Percentiles rank a stretch among this genome's conserved stretches.
Conservation (phyloP, 2,888 invertebrate genomes). For the Pterostichus madidus region DNA sequence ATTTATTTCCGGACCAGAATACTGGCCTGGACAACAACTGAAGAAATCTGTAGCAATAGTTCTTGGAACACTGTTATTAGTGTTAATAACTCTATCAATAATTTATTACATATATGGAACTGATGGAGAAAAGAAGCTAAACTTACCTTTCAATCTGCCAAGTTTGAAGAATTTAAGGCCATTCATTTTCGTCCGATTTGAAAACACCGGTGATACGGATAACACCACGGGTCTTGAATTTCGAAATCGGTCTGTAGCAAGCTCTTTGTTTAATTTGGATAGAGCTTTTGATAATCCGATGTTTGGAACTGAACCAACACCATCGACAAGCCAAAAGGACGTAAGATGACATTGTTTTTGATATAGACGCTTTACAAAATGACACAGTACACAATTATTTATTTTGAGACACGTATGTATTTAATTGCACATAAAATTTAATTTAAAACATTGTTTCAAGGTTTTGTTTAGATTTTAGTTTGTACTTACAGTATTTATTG, state of each 20-base stretch:
- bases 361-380: background rate
- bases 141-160: conserved; percentile 47
- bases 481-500: too few species aligned
- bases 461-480: too few species aligned
- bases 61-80: conserved; percentile 36
- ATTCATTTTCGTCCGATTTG: conserved; percentile 66
- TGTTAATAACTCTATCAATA: conserved; percentile 19
- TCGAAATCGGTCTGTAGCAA: conserved; percentile 58
- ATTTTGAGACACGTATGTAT: too few species aligned
- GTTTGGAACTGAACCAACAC: conserved; percentile 32
- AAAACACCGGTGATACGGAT: conserved; percentile 62
- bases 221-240: conserved; percentile 53
- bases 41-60: conserved; percentile 32
- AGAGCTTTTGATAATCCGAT: conserved; percentile 66
- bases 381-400: background rate
- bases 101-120: conserved; percentile 36
- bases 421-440: too few species aligned
- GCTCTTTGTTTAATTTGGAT: conserved; percentile 62
- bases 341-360: background rate
- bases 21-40: conserved; percentile 35
- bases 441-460: too few species aligned
- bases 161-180: conserved; percentile 55
- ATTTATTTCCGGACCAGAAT: conserved; percentile 40
- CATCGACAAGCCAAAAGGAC: conserved; percentile 26
- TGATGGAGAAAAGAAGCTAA: conserved; percentile 38